Evolutionary conservation across 2,888 invertebrate species (phyloP).

Genomic region (Nephrocerus scutellatus): DNA sequence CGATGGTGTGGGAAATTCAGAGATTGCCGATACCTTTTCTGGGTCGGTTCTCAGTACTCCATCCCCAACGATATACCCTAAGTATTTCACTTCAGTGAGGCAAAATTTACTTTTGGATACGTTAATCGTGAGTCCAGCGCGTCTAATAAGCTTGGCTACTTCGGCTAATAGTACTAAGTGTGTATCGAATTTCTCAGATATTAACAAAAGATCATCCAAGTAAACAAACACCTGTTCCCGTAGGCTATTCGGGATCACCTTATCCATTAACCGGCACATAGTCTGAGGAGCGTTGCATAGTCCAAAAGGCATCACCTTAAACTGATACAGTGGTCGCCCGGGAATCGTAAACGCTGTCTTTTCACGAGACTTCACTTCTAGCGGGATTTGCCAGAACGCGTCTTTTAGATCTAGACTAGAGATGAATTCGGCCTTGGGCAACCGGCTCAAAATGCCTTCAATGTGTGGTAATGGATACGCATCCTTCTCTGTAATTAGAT

Average conservation of each 20-base stretch:
- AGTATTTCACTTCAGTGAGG: slow-evolving; percentile 15
- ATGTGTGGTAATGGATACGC: slow-evolving; percentile 16
- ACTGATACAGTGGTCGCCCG: slow-evolving; percentile 19
- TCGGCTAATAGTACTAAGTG: slow-evolving; percentile 11
- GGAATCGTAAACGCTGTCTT: slow-evolving; percentile 15
- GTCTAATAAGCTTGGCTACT: slow-evolving; percentile 9
- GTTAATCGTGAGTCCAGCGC: slow-evolving; percentile 14
- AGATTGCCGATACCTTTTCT: slow-evolving; percentile 13
- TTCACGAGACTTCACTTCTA: slow-evolving; percentile 6
- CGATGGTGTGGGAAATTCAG: slow-evolving; percentile 20
- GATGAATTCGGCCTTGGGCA: slow-evolving; percentile 14
- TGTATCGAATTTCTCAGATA: slow-evolving; percentile 11
- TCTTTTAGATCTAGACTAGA: slow-evolving; percentile 17
- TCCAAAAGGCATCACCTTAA: slow-evolving; percentile 18
- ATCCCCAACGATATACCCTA: slow-evolving; percentile 17
- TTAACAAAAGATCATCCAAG: slow-evolving; percentile 18
- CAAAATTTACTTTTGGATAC: slow-evolving; percentile 19
- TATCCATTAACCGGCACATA: slow-evolving; percentile 20
- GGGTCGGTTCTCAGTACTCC: slow-evolving; percentile 17
- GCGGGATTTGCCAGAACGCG: slow-evolving; percentile 15
- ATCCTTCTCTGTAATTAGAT: slow-evolving; percentile 13
- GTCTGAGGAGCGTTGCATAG: slow-evolving; percentile 18
- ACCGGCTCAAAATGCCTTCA: slow-evolving; percentile 16
- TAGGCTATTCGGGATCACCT: slow-evolving; percentile 14
- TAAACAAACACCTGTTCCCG: slow-evolving; percentile 14